Evolutionary conservation across 2,888 invertebrate species (phyloP), one percentile per base, ranked within the genome.

Genomic region (Drosophila multiciliata): DNA sequence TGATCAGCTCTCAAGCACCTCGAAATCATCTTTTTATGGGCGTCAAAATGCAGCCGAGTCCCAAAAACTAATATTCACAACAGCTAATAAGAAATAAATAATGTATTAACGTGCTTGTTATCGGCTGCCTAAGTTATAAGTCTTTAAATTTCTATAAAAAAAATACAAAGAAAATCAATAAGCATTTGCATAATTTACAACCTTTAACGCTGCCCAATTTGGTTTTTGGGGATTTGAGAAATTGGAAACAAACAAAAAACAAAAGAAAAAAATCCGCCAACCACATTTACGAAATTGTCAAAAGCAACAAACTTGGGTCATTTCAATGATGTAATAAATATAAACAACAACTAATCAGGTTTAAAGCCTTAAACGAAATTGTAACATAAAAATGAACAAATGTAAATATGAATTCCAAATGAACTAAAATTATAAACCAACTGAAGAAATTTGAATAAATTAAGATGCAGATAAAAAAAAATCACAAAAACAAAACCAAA

Each of bases 251-350:
- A 78, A 50, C 49, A 76, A 52, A 59, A 55, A 48, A 32, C 5
- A 40, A 45, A 55, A 32, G 57, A 48, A 48, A 66, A 50, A 76
- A 84, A 80, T 84, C 85, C 83, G 85, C 90, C 88, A 84, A 82
- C 89, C 74, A 77, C 72, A 60, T 77, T 89, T 89, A 85, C 88
- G 89, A 87, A 86, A 89, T 66, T 80, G 85, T 87, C 82, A 87
- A 66, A 62, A 52, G 62, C 61, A 69, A 67, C 66, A 58, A 48
- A 75, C 78, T 89, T 71, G 66, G 73, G 63, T 76, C 80, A 87
- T 68, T 73, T 70, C 54, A 73, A 70, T 86, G 82, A 80, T 85
- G 89, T 70, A 86, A 86, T 62, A 79, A 53, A 67, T 69, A 66
- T 61, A 66, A 68, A 67, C 59, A 60, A 63, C 77, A 35, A 72